Percentiles rank a stretch among this genome's conserved stretches.
Conservation (phyloP, 2,888 invertebrate genomes). For the Tipula lateralis region DNA sequence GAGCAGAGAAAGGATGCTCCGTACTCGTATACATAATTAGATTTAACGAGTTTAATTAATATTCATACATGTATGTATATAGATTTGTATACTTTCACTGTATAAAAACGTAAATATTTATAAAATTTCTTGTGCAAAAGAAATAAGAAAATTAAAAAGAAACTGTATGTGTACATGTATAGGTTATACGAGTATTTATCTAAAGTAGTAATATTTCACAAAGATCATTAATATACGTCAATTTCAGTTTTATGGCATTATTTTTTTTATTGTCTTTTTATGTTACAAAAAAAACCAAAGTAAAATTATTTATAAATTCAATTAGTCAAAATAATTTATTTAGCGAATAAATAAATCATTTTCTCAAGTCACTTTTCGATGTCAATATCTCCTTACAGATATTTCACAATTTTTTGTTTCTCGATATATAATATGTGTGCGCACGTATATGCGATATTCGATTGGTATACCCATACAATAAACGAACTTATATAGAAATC, state of each 20-base stretch:
- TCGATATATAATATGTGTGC: too few relatives aligned
- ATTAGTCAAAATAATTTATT: conserved; percentile 24
- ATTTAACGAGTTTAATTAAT: too few relatives aligned
- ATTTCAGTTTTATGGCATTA: not conserved
- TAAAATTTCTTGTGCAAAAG: not conserved
- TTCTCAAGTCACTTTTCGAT: not conserved
- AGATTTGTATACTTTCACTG: not conserved
- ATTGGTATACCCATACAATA: not conserved
- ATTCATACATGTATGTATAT: not conserved
- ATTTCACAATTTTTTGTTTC: not conserved
- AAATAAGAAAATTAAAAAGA: not conserved
- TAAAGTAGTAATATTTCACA: not conserved
- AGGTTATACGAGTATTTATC: not conserved
- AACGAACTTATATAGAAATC: not conserved
- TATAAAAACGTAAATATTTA: not conserved
- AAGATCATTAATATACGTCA: not conserved
- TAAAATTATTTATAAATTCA: conserved; percentile 6
- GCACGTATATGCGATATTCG: not conserved
- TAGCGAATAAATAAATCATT: conserved; percentile 11
- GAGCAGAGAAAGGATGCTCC: too few relatives aligned
- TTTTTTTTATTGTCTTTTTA: not conserved
- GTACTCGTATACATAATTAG: too few relatives aligned
- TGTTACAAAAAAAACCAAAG: not conserved
- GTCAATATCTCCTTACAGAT: not conserved
- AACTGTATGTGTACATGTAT: not conserved